Base-by-base conservation (phyloP, 2,113 vertebrate genomes). In the Phylloscopus whistleri region DNA sequence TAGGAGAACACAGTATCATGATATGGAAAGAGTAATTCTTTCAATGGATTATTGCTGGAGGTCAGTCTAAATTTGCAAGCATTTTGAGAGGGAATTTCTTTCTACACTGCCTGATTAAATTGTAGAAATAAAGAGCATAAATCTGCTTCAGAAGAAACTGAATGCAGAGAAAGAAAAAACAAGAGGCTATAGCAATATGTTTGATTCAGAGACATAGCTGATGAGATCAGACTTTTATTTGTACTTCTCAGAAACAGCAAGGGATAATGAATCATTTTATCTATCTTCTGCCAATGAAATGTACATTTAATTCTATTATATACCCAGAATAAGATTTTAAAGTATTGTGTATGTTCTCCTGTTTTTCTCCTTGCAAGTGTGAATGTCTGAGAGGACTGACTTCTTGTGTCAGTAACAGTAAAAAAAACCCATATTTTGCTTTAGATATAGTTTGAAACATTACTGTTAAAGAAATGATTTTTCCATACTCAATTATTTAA, bases 221-320 rank as follows among this genome's bases (percentile, higher is more conserved):
- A 89, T 94, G 90, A 92, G 44, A 92, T 92, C 90, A 92, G 64
- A 75, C 37, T 94, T 88, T 63, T 84, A 92, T 93, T 81, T 90
- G 52, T 78, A 84, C 30, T 94, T 90, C 88, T 95, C 60, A 87
- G 79, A 80, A 92, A 90, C 0, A 0, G 66, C 17, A 60, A 90
- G 39, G 39, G 44, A 68, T 78, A 84, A 43, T 84, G 82, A 96
- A 94, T 92, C 64, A 91, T 64, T 69, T 33, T n/a, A 80, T 87
- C 74, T 90, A 30, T 93, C 21, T 84, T 74, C 56, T 90, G 72
- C 26, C 1, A 14, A 56, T 52, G 27, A 94, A 91, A 92, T 74
- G 53, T 78, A 63, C n/a, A 20, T 79, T 92, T 89, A 68, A 23
- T 81, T 75, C 64, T 67, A 74, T 56, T 92, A 35, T 60, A 78